Conservation (phyloP, 1,140 invertebrate genomes). For the Aleiodes sp. region DNA sequence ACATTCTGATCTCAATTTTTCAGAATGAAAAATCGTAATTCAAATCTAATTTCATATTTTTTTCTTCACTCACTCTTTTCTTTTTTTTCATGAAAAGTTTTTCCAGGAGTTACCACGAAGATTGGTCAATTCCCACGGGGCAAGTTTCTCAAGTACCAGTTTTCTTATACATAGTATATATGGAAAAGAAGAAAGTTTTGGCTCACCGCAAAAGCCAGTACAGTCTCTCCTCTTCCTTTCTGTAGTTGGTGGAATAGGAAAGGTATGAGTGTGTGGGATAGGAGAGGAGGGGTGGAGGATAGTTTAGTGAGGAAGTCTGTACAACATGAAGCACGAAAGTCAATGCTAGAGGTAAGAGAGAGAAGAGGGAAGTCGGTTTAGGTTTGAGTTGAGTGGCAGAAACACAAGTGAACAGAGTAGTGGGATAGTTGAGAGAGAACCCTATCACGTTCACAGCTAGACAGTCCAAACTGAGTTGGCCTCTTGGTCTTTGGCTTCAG, state of each 20-base stretch:
- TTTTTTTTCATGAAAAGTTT: too few relatives aligned
- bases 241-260: not conserved
- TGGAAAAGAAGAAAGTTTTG: not conserved
- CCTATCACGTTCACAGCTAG: constrained; percentile 2
- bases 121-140: constrained; percentile 1
- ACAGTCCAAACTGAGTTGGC: not conserved
- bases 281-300: not conserved
- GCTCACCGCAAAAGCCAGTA: not conserved
- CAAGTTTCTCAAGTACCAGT: not conserved
- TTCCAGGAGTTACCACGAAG: not conserved
- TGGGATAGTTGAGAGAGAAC: not conserved
- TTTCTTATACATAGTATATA: not conserved
- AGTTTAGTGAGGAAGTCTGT: not conserved
- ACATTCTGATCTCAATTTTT: too few relatives aligned
- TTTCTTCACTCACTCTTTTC: too few relatives aligned
- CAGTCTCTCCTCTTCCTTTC: not conserved
- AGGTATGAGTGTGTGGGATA: too few relatives aligned
- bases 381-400: constrained; percentile 10
- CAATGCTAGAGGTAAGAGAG: not conserved
- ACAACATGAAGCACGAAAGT: not conserved
- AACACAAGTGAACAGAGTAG: constrained; percentile 8
- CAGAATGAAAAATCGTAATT: too few relatives aligned
- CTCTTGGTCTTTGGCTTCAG: constrained; percentile 1
- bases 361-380: not conserved
- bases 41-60: too few relatives aligned